Base-by-base conservation (phyloP, 2,888 invertebrate species). In the Synanthedon andrenaeformis region DNA sequence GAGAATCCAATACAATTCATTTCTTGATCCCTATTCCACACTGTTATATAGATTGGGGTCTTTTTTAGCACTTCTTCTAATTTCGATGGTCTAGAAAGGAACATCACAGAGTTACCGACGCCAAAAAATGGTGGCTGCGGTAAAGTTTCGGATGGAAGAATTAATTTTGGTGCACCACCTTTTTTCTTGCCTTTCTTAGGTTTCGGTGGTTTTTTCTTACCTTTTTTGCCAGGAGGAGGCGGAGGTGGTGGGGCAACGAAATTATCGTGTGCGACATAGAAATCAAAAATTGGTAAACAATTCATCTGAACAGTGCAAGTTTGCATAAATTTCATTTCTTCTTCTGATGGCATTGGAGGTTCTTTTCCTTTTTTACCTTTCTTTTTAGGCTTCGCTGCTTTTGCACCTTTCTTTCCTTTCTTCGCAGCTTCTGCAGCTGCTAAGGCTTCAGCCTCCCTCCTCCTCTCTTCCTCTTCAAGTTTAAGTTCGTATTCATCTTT, bases 71-170 rank as follows among this genome's bases (percentile, higher is more conserved):
- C 59, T 56, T 86, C 84, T 60, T 78, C 78, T 51, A 87, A 63
- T 62, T 76, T 79, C 0, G 80, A 77, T 23, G 87, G 86, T 59
- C 86, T 72, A 1, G 82, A 83, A 53, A 85, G 55, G 57, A 87
- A 87, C 73, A 83, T 79, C 3, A 83, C 70, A 1, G 82, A 68
- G 56, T 86, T 87, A 1, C 87, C 87, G 0, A 87, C 87, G 1
- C 87, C 86, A 58, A 85, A 85, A 54, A 72, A 86, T 1, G 87
- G 87, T 14, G 85, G 83, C 59, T 84, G 82, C 3, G 87, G 87
- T 53, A 87, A 63, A 0, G 86, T 86, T 62, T 86, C 86, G 0
- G 86, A 85, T 3, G 86, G 86, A 4, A 87, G 60, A 28, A 69
- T 54, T 19, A 82, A 58, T 66, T 82, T 82, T 6, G 54, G 57